Conservation (phyloP, 2,113 vertebrate genomes). For the Salvelinus fontinalis region DNA sequence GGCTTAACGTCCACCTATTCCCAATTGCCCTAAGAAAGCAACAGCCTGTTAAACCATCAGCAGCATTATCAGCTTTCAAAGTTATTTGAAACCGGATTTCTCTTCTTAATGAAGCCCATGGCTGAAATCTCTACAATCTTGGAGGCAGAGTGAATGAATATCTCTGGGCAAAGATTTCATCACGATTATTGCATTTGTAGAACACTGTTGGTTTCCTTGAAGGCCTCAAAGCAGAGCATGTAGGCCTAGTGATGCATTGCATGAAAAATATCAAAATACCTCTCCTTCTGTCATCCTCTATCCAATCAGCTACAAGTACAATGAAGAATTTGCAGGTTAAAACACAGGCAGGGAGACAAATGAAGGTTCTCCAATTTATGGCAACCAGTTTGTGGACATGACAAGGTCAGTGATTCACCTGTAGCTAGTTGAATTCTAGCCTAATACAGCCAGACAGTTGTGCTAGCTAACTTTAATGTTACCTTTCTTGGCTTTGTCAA, state of each 20-base stretch:
- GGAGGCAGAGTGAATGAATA: neutral
- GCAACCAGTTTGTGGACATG: neutral
- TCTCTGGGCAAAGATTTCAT: neutral
- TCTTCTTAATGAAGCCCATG: neutral
- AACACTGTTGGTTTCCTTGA: too few relatives aligned
- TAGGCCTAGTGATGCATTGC: conserved; percentile 58
- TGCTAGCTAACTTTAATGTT: conserved; percentile 40
- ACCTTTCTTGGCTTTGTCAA: conserved; percentile 96
- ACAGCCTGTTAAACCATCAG: conserved; percentile 29
- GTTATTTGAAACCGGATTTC: neutral
- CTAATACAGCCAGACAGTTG: too few relatives aligned
- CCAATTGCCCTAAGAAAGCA: conserved; percentile 45
- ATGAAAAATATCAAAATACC: conserved; percentile 76
- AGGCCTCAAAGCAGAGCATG: conserved; percentile 40
- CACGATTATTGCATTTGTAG: too few relatives aligned
- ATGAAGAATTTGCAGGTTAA: conserved; percentile 64
- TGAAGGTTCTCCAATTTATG: neutral
- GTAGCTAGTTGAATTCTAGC: neutral
- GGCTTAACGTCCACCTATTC: conserved; percentile 18
- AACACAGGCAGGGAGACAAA: conserved; percentile 29
- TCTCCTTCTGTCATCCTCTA: conserved; percentile 94
- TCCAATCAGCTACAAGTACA: conserved; percentile 90
- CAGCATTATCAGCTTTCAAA: conserved; percentile 7
- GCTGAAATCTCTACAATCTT: neutral
- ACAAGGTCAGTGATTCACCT: neutral